These are phyloP conservation scores for Amphibalanus amphitrite DNA, from an alignment of 1,140 invertebrate species.

Conservation along the genomic window DNA sequence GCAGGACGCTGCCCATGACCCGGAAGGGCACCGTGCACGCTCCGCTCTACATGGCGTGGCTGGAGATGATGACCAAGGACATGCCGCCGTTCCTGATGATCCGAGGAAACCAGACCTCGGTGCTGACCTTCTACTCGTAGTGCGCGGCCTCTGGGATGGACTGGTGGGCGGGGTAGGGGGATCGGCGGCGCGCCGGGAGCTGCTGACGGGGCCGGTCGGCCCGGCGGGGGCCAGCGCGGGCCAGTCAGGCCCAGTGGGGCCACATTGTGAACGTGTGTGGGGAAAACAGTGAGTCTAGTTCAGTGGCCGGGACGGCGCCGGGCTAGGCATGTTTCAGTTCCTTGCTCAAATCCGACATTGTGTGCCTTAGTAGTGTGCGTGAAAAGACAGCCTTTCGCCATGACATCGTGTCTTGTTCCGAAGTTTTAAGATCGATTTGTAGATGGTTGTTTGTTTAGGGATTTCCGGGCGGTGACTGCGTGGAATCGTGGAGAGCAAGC, in stretches of 20 bases:
- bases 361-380: not conserved
- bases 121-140: conserved; percentile 88
- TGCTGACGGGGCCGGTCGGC: not conserved
- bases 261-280: too few relatives aligned
- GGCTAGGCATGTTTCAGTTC: not conserved
- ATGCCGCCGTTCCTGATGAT: conserved; percentile 80
- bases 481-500: not conserved
- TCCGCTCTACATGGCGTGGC: conserved; percentile 85
- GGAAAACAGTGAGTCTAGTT: too few relatives aligned
- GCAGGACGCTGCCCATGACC: conserved; percentile 79
- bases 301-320: too few relatives aligned
- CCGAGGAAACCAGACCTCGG: conserved; percentile 84
- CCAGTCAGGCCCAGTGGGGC: too few relatives aligned
- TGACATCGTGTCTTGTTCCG: not conserved
- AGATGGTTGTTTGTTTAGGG: not conserved
- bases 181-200: too few relatives aligned
- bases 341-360: not conserved
- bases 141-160: too few relatives aligned
- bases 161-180: too few relatives aligned
- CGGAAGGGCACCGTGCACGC: conserved; percentile 72
- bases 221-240: too few relatives aligned
- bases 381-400: not conserved
- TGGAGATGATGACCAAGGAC: conserved; percentile 70
- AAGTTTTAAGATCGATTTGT: not conserved
- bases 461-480: not conserved